Conservation (phyloP, 2,113 vertebrate genomes). For the Zosterops borbonicus region DNA sequence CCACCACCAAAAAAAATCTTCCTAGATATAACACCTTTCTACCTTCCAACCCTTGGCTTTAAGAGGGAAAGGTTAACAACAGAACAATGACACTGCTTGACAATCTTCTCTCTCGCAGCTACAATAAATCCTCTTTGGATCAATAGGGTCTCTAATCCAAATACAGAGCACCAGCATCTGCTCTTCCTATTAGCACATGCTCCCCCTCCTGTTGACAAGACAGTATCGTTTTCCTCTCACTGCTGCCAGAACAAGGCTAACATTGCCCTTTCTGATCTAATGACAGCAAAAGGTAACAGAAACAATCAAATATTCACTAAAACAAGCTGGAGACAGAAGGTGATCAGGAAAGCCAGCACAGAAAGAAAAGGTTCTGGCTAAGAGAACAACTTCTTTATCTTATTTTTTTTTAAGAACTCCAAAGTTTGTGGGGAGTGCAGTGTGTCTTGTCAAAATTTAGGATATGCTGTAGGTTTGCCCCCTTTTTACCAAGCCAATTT, state of each 20-base stretch:
- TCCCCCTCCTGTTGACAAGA: conserved; percentile 49
- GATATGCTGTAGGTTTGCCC: background rate
- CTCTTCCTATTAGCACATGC: conserved; percentile 13
- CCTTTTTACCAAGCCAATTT: background rate
- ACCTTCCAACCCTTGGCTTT: conserved; percentile 16
- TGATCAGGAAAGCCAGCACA: background rate
- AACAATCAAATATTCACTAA: conserved; percentile 4
- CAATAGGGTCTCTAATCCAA: conserved; percentile 67
- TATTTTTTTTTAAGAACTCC: background rate
- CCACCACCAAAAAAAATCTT: background rate
- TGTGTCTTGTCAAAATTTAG: background rate
- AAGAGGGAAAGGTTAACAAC: conserved; percentile 54
- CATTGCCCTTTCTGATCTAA: background rate
- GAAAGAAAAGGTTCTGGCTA: background rate
- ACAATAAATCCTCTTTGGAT: conserved; percentile 73
- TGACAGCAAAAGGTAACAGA: background rate
- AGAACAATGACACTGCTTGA: conserved; percentile 47
- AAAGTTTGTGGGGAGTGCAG: background rate
- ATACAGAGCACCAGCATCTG: conserved; percentile 29
- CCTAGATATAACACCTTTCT: background rate
- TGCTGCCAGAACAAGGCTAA: conserved; percentile 16
- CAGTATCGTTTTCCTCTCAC: conserved; percentile 25
- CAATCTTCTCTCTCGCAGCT: conserved; percentile 46
- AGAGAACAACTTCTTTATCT: background rate
- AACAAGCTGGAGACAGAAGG: background rate